Conservation (phyloP, 2,888 invertebrate species). For the Pristionchus arcanus region DNA sequence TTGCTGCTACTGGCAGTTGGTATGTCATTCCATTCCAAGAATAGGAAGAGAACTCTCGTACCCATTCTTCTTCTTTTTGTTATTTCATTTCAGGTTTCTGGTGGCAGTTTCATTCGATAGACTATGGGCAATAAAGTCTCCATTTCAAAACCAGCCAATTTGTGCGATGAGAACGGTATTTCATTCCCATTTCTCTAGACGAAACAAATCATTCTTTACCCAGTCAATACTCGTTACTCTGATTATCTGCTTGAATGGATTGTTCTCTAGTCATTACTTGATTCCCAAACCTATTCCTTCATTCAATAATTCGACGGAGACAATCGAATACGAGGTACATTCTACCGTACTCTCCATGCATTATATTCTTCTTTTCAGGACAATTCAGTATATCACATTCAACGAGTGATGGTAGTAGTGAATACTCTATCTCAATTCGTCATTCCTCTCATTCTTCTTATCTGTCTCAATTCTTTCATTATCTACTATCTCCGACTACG, state of each 20-base stretch:
- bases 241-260: constrained; percentile 54
- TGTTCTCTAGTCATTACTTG: constrained; percentile 63
- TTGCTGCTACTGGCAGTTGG: constrained; percentile 70
- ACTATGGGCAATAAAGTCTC: constrained; percentile 71
- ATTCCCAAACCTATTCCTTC: background rate
- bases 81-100: constrained; percentile 63
- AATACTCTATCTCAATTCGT: constrained; percentile 54
- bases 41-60: background rate
- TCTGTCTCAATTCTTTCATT: constrained; percentile 64
- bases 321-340: background rate
- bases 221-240: constrained; percentile 16
- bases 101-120: constrained; percentile 71
- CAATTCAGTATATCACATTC: background rate
- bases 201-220: constrained; percentile 60
- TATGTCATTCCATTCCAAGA: constrained; percentile 46
- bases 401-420: constrained; percentile 28
- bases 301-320: background rate
- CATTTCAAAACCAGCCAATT: constrained; percentile 58
- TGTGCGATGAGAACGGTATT: constrained; percentile 45
- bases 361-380: background rate
- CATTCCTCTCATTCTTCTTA: constrained; percentile 65
- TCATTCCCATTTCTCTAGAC: constrained; percentile 57
- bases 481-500: constrained; percentile 66
- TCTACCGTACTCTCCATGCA: background rate
- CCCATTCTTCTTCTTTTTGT: background rate